Conservation (phyloP, 2,888 invertebrate genomes). For the Agrochola macilenta region DNA sequence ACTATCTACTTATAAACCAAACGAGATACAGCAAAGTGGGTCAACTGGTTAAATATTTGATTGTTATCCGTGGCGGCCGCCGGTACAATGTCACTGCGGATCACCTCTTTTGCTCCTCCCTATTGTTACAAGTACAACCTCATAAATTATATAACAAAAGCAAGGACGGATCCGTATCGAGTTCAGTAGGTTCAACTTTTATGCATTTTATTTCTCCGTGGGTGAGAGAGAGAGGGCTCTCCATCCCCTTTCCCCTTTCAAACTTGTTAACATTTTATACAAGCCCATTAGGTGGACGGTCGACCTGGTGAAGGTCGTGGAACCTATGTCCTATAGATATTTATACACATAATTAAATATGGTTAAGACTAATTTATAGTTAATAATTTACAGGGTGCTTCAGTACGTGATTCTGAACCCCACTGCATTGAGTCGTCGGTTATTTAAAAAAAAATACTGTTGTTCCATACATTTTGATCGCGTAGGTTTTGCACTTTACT, state of each 20-base stretch:
- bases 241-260: not conserved
- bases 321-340: not conserved
- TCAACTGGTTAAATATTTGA: slow-evolving; percentile 52
- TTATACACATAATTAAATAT: not conserved
- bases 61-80: slow-evolving; percentile 8
- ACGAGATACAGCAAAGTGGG: slow-evolving; percentile 12
- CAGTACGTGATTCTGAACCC: no score
- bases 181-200: slow-evolving; percentile 8
- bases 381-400: not conserved
- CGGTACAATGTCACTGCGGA: slow-evolving; percentile 27
- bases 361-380: not conserved
- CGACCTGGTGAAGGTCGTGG: not conserved
- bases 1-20: not conserved
- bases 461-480: no score
- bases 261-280: slow-evolving; percentile 9
- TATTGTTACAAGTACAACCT: slow-evolving; percentile 18
- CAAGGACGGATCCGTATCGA: slow-evolving; percentile 13
- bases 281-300: not conserved
- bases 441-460: no score
- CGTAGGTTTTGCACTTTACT: no score
- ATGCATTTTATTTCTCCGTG: slow-evolving; percentile 12
- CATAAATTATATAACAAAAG: slow-evolving; percentile 34
- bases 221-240: not conserved
- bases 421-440: no score
- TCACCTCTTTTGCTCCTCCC: slow-evolving; percentile 10